A percentile compares a stretch with the other conserved stretches of the same genome.
Conservation (phyloP, 2,888 invertebrate species). For the Conchocele bisecta region DNA sequence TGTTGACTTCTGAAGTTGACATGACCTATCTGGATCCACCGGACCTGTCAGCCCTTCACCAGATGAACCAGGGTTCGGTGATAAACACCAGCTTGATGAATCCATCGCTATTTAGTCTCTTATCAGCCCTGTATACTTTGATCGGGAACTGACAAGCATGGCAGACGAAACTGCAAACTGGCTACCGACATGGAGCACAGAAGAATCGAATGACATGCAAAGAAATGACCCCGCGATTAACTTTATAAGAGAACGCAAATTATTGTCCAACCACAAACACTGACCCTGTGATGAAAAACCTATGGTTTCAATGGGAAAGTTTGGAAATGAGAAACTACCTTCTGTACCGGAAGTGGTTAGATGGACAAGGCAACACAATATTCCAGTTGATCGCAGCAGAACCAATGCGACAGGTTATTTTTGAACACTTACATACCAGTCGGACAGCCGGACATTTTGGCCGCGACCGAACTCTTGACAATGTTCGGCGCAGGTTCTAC, state of each 20-base stretch:
- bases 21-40: neutral
- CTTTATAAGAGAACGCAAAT: neutral
- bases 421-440: neutral
- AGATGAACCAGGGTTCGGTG: too few relatives aligned
- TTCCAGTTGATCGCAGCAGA: neutral
- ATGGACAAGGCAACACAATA: neutral
- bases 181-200: neutral
- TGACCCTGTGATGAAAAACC: neutral
- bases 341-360: neutral
- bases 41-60: neutral
- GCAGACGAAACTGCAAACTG: neutral
- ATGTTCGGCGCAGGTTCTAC: constrained; percentile 43
- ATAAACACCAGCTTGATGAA: too few relatives aligned
- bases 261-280: neutral
- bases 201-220: neutral
- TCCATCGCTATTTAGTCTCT: too few relatives aligned
- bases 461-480: constrained; percentile 45
- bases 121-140: neutral
- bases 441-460: constrained; percentile 50
- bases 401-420: neutral
- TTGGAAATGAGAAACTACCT: neutral
- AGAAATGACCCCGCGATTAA: neutral
- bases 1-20: neutral
- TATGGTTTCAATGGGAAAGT: constrained; percentile 4
- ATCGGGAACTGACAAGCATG: too few relatives aligned